Conservation (phyloP, 2,797 vertebrate species). For the Acipenser oxyrinchus region DNA sequence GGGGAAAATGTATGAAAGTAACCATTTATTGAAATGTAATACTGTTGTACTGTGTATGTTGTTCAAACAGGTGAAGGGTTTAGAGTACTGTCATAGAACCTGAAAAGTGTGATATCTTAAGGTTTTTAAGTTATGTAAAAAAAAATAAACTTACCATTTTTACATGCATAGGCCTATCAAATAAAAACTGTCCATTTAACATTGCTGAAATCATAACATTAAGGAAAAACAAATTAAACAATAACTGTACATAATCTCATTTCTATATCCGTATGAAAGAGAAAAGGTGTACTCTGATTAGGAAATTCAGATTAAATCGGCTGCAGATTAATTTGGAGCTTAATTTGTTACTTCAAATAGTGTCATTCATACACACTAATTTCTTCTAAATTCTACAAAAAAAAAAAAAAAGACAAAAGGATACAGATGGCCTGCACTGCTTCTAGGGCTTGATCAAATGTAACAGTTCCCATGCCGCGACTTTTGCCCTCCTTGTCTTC, state of each 20-base stretch:
- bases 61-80: too few relatives aligned
- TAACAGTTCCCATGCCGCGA: slow-evolving; percentile 93
- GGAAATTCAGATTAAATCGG: slow-evolving; percentile 17
- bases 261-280: too few relatives aligned
- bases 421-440: slow-evolving; percentile 98
- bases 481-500: slow-evolving; percentile 98
- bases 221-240: slow-evolving; percentile 44
- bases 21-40: too few relatives aligned
- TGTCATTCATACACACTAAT: too few relatives aligned
- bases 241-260: too few relatives aligned
- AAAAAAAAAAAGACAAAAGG: slow-evolving; percentile 60
- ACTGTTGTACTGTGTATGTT: too few relatives aligned
- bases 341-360: too few relatives aligned
- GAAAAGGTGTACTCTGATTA: slow-evolving; percentile 18
- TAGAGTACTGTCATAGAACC: too few relatives aligned
- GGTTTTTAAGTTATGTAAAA: too few relatives aligned
- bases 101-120: too few relatives aligned
- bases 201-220: slow-evolving; percentile 72
- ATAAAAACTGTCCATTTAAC: slow-evolving; percentile 97
- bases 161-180: slow-evolving; percentile 97
- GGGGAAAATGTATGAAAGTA: too few relatives aligned
- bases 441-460: slow-evolving; percentile 92
- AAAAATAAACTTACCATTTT: slow-evolving; percentile 81
- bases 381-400: slow-evolving; percentile 11
- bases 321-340: background rate